Conservation (phyloP, 2,797 vertebrate species). For the Aldrovandia affinis region DNA sequence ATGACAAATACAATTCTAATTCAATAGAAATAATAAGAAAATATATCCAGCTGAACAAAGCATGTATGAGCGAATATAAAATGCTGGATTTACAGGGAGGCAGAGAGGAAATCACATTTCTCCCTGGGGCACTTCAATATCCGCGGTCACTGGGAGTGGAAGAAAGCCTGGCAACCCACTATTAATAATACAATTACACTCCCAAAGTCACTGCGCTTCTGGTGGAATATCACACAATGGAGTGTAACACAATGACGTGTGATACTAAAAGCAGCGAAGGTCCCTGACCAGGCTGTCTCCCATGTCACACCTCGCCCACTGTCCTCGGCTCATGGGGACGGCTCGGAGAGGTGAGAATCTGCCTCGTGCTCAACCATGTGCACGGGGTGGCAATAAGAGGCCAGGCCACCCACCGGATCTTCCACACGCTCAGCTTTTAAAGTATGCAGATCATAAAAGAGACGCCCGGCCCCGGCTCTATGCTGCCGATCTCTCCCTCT, state of each 20-base stretch:
- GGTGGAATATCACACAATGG: conserved; percentile 3
- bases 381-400: background rate
- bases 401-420: background rate
- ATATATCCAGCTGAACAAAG: background rate
- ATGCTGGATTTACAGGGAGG: background rate
- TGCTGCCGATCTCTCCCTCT: background rate
- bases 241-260: background rate
- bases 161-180: conserved; percentile 14
- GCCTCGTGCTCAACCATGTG: background rate
- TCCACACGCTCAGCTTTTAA: background rate
- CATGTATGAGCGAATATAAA: background rate
- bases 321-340: background rate
- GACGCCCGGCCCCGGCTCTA: background rate
- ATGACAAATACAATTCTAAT: background rate
- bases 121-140: conserved; percentile 1
- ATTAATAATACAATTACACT: conserved; percentile 23
- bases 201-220: background rate
- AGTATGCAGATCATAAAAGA: background rate
- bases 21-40: background rate
- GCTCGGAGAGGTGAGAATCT: background rate
- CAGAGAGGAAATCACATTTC: conserved; percentile 8
- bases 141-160: background rate
- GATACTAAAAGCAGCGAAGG: conserved; percentile 11
- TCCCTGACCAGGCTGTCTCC: background rate
- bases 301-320: background rate